These are phyloP conservation scores for Sorex fumeus DNA, from an alignment of 2,113 vertebrate genomes.

Conservation along the genomic window DNA sequence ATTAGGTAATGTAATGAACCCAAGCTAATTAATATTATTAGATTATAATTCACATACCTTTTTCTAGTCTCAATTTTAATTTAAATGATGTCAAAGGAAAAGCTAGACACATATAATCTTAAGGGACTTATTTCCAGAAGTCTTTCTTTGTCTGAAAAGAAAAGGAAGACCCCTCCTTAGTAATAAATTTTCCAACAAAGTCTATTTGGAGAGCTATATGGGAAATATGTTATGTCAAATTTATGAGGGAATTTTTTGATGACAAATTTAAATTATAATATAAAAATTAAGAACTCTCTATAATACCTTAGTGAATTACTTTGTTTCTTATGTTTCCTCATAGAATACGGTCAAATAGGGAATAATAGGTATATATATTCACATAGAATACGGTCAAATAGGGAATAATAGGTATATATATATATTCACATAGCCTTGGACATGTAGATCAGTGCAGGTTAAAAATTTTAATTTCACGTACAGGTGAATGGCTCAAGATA, in stretches of 20 bases:
- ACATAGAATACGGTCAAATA: constrained; percentile 25
- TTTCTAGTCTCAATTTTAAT: constrained; percentile 62
- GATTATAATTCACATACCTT: constrained; percentile 78
- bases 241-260: constrained; percentile 55
- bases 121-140: constrained; percentile 44
- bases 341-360: constrained; percentile 26
- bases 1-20: constrained; percentile 80
- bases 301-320: neutral
- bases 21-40: constrained; percentile 84
- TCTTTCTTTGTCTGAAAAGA: constrained; percentile 1
- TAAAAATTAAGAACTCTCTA: too few species aligned
- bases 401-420: neutral
- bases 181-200: constrained; percentile 54
- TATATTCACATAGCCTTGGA: neutral
- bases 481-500: too few species aligned
- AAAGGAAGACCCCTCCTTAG: constrained; percentile 44
- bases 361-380: neutral
- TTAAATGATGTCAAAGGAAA: constrained; percentile 58
- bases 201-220: constrained; percentile 55
- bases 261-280: constrained; percentile 14
- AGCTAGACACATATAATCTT: constrained; percentile 44
- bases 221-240: neutral
- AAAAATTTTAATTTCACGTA: too few species aligned
- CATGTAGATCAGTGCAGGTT: neutral
- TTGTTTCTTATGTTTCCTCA: constrained; percentile 33